phyloP scores from a whole-genome alignment of 2,113 vertebrate species.

The Syngnathus typhle region DNA sequence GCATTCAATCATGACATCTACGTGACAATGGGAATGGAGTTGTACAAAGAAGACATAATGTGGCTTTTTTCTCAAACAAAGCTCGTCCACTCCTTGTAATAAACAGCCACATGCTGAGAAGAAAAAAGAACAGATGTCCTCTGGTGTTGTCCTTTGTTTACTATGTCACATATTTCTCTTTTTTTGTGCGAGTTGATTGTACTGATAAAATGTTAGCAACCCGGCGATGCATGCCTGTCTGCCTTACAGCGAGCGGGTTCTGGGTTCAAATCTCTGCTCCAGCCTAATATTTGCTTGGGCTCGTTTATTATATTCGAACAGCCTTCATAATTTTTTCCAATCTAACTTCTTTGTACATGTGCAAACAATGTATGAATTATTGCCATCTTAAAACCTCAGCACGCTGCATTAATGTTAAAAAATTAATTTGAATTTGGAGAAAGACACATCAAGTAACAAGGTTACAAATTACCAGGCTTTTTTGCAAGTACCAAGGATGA shows the following conservation, averaged over 20 bases:
- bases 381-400: too few relatives aligned
- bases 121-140: neutral
- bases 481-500: too few relatives aligned
- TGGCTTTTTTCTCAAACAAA: neutral
- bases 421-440: too few relatives aligned
- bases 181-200: neutral
- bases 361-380: too few relatives aligned
- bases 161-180: neutral
- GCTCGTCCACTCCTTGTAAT: neutral
- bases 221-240: neutral
- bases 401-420: too few relatives aligned
- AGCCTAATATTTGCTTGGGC: neutral
- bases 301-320: neutral
- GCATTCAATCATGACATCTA: neutral
- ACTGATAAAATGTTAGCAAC: conserved; percentile 1
- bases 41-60: neutral
- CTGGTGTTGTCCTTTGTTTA: neutral
- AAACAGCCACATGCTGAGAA: neutral
- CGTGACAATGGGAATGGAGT: neutral
- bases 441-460: too few relatives aligned
- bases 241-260: neutral
- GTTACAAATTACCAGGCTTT: too few relatives aligned
- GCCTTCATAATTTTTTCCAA: too few relatives aligned
- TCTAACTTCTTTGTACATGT: too few relatives aligned
- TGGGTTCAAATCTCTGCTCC: neutral